Conservation (phyloP, 2,113 vertebrate species). For the Chrysochloris asiatica region DNA sequence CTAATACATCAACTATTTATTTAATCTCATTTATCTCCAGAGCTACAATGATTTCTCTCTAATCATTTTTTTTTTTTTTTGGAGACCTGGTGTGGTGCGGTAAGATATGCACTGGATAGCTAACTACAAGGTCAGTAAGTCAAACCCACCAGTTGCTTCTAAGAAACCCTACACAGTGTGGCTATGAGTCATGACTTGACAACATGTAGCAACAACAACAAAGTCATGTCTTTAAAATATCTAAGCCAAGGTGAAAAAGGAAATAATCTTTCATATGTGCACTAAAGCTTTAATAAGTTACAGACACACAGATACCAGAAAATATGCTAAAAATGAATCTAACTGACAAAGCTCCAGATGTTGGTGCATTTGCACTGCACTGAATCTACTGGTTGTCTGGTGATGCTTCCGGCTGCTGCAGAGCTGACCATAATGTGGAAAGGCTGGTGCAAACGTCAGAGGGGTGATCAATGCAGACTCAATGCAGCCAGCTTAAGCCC, state of each 20-base stretch:
- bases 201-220: too few relatives aligned
- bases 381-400: neutral
- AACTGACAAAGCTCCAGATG: neutral
- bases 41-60: neutral
- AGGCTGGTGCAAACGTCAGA: neutral
- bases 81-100: too few relatives aligned
- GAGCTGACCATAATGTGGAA: neutral
- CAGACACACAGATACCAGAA: neutral
- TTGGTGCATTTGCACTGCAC: neutral
- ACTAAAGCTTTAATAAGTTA: neutral
- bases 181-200: too few relatives aligned
- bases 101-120: too few relatives aligned
- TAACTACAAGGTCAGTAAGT: too few relatives aligned
- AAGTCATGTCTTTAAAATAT: neutral
- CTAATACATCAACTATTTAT: neutral
- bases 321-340: neutral
- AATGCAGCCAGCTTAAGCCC: neutral
- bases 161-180: too few relatives aligned
- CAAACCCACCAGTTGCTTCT: too few relatives aligned
- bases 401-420: neutral
- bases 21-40: neutral
- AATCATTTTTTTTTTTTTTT: too few relatives aligned
- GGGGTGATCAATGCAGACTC: neutral
- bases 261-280: neutral
- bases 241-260: neutral